Evolutionary conservation across 2,888 invertebrate genomes (phyloP).

Genomic region (Drosophila fungiperda): DNA sequence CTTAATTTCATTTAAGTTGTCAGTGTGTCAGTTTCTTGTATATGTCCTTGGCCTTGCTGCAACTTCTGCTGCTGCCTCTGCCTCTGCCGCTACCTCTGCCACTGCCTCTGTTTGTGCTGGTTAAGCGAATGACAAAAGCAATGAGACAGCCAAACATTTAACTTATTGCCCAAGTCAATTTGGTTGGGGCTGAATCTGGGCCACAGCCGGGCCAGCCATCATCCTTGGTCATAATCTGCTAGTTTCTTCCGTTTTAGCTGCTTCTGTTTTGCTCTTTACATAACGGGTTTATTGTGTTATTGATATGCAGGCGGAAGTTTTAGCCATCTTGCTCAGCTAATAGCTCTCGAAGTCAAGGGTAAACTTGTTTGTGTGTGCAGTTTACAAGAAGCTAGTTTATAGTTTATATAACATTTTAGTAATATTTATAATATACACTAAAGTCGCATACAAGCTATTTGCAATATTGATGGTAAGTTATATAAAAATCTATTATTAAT

Average conservation of each 20-base stretch:
- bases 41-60: conserved; percentile 10
- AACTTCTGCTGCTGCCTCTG: neutral
- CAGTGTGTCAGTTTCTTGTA: conserved; percentile 18
- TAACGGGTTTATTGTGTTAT: conserved; percentile 64
- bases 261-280: conserved; percentile 22
- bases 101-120: neutral
- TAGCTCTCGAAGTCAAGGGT: conserved; percentile 18
- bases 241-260: neutral
- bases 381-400: conserved; percentile 25
- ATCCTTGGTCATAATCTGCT: conserved; percentile 7
- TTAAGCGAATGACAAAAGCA: conserved; percentile 15
- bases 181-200: conserved; percentile 3
- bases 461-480: neutral
- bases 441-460: neutral
- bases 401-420: neutral
- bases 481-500: no score
- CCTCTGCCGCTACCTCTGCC: no score
- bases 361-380: conserved; percentile 13
- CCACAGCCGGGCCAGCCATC: conserved; percentile 12
- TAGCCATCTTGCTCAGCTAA: conserved; percentile 31
- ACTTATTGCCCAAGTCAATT: conserved; percentile 48
- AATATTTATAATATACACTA: neutral
- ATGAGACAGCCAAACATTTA: conserved; percentile 48
- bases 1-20: conserved; percentile 70
- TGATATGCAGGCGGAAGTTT: conserved; percentile 61